Conservation (phyloP, 2,113 vertebrate genomes). For the Mystacornis crossleyi region DNA sequence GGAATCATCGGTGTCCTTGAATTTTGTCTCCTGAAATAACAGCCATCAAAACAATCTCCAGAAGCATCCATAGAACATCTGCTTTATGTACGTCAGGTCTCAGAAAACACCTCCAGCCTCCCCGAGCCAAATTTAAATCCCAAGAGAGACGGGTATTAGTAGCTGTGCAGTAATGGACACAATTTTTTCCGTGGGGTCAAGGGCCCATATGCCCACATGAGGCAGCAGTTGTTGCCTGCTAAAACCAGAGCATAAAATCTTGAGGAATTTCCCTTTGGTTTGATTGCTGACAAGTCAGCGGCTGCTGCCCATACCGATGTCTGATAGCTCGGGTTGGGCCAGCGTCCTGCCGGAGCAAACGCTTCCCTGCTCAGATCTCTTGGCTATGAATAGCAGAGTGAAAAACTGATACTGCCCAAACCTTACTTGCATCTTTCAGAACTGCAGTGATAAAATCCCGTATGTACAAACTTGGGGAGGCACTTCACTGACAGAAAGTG, state of each 20-base stretch:
- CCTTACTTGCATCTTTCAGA: neutral
- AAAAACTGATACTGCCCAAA: neutral
- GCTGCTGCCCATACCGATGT: neutral
- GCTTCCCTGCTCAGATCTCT: neutral
- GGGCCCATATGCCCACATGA: neutral
- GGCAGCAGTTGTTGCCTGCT: neutral
- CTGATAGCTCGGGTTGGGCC: neutral
- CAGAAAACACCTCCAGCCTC: neutral
- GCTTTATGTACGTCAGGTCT: neutral
- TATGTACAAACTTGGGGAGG: accelerated
- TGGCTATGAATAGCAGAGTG: neutral
- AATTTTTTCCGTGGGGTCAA: neutral
- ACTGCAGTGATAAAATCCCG: neutral
- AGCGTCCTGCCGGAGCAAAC: accelerated
- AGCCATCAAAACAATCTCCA: neutral
- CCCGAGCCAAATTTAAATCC: neutral
- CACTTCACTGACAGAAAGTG: neutral
- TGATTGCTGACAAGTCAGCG: neutral
- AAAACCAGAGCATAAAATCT: neutral
- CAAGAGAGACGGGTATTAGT: neutral
- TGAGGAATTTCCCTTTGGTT: neutral
- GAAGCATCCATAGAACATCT: neutral
- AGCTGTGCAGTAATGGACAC: neutral
- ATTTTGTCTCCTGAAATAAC: neutral
- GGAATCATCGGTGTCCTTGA: neutral